Evolutionary conservation across 2,888 invertebrate species (phyloP).

Genomic region (Pogonocherus hispidulus): DNA sequence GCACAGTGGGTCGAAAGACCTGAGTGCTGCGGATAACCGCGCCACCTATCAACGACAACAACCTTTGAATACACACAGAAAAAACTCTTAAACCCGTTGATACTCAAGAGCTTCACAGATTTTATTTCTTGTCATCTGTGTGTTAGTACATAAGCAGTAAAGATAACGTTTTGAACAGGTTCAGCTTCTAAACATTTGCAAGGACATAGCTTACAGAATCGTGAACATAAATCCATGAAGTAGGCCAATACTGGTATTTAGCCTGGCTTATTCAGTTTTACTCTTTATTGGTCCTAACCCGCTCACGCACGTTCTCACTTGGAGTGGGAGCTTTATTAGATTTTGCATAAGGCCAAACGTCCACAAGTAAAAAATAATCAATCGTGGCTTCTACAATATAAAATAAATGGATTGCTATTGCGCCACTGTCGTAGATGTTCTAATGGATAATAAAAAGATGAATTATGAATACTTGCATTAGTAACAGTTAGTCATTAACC

Average conservation of each 20-base stretch:
- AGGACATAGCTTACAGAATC: background rate
- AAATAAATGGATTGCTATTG: constrained; percentile 17
- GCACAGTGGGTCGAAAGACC: no score
- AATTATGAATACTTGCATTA: constrained; percentile 10
- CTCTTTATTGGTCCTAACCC: background rate
- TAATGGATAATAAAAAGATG: constrained; percentile 13
- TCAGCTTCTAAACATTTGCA: background rate
- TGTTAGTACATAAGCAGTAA: no score
- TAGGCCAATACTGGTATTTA: background rate
- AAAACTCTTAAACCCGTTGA: no score
- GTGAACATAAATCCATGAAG: background rate
- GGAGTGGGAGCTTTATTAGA: background rate
- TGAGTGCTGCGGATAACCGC: no score
- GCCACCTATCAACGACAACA: no score
- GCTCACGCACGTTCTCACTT: background rate
- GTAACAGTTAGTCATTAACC: constrained; percentile 29
- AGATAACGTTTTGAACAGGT: background rate
- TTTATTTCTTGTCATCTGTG: no score
- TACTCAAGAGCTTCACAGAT: no score
- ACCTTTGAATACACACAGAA: no score
- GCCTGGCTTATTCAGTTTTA: background rate
- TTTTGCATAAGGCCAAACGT: background rate
- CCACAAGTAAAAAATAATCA: background rate
- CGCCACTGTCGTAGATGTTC: constrained; percentile 10
- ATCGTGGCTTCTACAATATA: constrained; percentile 6